Base-by-base conservation (phyloP, 2,888 invertebrate genomes). In the Scaptomyza polygonia region DNA sequence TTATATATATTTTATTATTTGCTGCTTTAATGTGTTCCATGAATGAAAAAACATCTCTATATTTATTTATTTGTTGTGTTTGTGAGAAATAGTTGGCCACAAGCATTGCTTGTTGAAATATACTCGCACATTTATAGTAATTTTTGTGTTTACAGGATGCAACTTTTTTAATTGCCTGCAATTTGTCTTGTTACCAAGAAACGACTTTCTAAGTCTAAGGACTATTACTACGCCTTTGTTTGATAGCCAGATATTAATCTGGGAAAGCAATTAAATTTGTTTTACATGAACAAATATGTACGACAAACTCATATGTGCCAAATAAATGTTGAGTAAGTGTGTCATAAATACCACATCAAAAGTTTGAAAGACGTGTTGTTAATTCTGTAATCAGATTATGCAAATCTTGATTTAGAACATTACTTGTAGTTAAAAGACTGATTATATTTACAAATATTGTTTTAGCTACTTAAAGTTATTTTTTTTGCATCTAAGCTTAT, bases 181-280 rank as follows among this genome's bases (percentile, higher is more conserved):
- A 56, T 77, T 74, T 65, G 39, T 49, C 27, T 63, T 56, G 3
- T 8, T 12, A 51, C 5, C 9, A 1, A 56, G 43, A 48, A 58
- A 25, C 25, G 27, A 54, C 52, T 40, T 12, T 43, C n/a, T 43
- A 7, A n/a, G 34, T 11, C 21, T 49, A 53, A 65, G 34, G 42
- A 32, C 32, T 48, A n/a, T 9, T 32, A 66, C 42, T 58, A 62
- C 40, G 30, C 59, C 68, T 48, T 68, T 80, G 61, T 58, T 68
- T 68, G 67, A 53, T 55, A 52, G 54, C 47, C 42, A 61, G 49
- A 54, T 57, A 73, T 73, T 73, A 78, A 68, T 78, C 67, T 76
- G 66, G 27, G 44, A 61, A 62, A 78, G 66, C 78, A 79, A 77
- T 78, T 80, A 67, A 74, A 74, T 54, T 66, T 59, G 48, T 32